Conservation (phyloP, 2,888 invertebrate species). For the Mythimna lalbum region DNA sequence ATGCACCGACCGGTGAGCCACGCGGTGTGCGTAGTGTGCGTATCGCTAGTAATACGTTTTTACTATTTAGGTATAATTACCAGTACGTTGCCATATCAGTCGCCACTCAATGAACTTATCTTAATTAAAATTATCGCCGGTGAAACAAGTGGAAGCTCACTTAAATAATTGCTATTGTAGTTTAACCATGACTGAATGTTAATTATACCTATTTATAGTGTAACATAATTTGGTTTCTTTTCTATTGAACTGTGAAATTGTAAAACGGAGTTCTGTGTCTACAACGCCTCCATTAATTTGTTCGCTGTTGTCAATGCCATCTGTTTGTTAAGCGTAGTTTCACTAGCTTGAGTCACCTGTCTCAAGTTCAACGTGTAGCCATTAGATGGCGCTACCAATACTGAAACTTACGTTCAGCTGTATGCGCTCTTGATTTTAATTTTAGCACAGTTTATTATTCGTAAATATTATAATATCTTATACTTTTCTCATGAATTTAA, state of each 20-base stretch:
- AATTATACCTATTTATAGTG: slow-evolving; percentile 24
- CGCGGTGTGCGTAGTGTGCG: slow-evolving; percentile 63
- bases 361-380: slow-evolving; percentile 51
- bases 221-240: slow-evolving; percentile 10
- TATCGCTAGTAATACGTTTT: slow-evolving; percentile 53
- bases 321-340: slow-evolving; percentile 65
- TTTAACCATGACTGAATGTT: slow-evolving; percentile 11
- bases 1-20: slow-evolving; percentile 61
- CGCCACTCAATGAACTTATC: slow-evolving; percentile 68
- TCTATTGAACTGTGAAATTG: not conserved
- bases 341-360: slow-evolving; percentile 31
- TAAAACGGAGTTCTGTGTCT: not conserved
- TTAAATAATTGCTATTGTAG: slow-evolving; percentile 28
- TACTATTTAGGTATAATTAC: slow-evolving; percentile 54
- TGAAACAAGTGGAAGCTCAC: slow-evolving; percentile 27
- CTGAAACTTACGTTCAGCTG: slow-evolving; percentile 3
- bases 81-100: slow-evolving; percentile 35
- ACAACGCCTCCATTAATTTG: not conserved
- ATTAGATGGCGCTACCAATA: slow-evolving; percentile 73
- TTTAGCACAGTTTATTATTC: not conserved
- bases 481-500: not conserved
- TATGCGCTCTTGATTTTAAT: not conserved
- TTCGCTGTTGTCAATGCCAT: slow-evolving; percentile 67
- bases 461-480: not conserved
- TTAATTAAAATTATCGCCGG: slow-evolving; percentile 38